Evolutionary conservation across 1,140 invertebrate genomes (phyloP), one percentile per base, ranked within the genome.

Genomic region (Acromyrmex heyeri): DNA sequence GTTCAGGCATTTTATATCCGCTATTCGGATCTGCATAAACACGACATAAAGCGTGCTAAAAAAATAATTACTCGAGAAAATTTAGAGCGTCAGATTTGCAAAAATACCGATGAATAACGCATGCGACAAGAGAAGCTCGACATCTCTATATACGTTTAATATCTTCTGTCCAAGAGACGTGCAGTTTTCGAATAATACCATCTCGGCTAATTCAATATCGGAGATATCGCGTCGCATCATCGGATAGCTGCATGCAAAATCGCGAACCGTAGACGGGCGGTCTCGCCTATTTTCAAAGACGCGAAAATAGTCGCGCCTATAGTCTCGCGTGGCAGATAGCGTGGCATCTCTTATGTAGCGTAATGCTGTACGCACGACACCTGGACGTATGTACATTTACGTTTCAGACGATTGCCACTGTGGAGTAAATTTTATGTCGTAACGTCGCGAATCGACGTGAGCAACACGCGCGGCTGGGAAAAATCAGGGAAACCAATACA

Each of bases 231-330:
- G 69, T 34, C 30, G 59, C 57, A 27, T 21, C 21, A 50, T 30
- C 8, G 18, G 12, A 38, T 5, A 53, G 24, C 70, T 53, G 38
- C 38, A 85, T 59, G 64, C 34, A n/a, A 53, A 79, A 76, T 77
- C 27, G 34, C 27, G 44, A 57, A 53, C 34, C 24, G 75, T 48
- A 87, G 86, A 87, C 88, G 78, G 62, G 21, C 55, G 53, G 76
- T 90, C 88, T 90, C 67, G 79, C 55, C 55, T 83, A 83, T 83
- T 83, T 83, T 61, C 69, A 73, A 83, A 55, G 18, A 14, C 27
- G 79, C 79, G 55, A 82, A 82, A 82, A 82, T 82, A 82, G 67
- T 82, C 79, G 55, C 67, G 67, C 67, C 14, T 7, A 44, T 34
- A 34, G 24, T 24, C 24, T 24, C 24, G 64, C 76, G 4, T 55